Evolutionary conservation across 2,797 vertebrate genomes (phyloP).

Genomic region (Bucorvus abyssinicus): DNA sequence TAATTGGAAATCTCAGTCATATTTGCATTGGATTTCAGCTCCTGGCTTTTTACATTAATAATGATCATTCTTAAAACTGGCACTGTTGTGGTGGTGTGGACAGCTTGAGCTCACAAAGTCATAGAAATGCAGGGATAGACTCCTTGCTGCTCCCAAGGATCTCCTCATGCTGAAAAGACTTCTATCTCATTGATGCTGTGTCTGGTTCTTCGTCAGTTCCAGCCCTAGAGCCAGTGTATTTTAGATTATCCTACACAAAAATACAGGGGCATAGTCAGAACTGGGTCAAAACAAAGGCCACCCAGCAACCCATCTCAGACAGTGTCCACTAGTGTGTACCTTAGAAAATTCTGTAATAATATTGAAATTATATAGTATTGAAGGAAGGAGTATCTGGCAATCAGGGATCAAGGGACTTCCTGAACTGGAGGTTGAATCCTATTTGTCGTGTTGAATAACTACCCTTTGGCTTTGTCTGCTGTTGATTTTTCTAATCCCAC

Average conservation of each 20-base stretch:
- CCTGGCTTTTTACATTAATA: not conserved
- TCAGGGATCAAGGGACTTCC: not conserved
- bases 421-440: not conserved
- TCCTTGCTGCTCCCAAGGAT: not conserved
- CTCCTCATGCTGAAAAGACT: accelerated
- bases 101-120: not conserved
- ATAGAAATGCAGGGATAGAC: not conserved
- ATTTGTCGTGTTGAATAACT: not conserved
- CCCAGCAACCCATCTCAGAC: not conserved
- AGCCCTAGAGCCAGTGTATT: not conserved
- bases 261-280: not conserved
- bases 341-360: not conserved
- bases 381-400: not conserved
- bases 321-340: accelerated
- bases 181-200: not conserved
- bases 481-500: not conserved
- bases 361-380: not conserved
- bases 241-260: not conserved
- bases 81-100: not conserved
- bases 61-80: not conserved
- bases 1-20: not conserved
- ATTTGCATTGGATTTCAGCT: not conserved
- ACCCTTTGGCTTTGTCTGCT: not conserved
- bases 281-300: not conserved
- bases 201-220: not conserved